Evolutionary conservation across 2,797 vertebrate species (phyloP).

Genomic region (Coreius guichenoti): DNA sequence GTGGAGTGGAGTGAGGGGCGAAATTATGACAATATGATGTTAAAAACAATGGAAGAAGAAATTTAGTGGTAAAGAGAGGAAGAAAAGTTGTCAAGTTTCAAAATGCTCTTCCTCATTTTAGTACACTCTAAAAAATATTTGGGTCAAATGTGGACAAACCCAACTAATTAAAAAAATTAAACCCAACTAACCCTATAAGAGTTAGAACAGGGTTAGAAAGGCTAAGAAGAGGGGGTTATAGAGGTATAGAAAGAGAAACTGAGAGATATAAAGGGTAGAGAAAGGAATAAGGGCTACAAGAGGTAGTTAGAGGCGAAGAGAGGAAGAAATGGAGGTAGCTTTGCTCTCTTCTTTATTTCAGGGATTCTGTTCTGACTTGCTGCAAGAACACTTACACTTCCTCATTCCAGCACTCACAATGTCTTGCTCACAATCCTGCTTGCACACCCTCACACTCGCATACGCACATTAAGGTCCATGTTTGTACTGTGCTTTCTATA

Average conservation of each 20-base stretch:
- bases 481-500: not conserved
- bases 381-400: constrained; percentile 3
- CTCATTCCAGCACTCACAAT: constrained; percentile 31
- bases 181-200: not conserved
- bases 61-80: not conserved
- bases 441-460: not conserved
- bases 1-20: not conserved
- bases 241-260: not conserved
- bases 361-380: constrained; percentile 53
- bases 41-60: not conserved
- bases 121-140: too few species aligned
- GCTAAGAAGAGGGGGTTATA: not conserved
- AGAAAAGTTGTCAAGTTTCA: not conserved
- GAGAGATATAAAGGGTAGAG: not conserved
- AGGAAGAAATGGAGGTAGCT: not conserved
- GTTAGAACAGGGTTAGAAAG: not conserved
- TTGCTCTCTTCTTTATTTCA: constrained; percentile 17
- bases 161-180: too few species aligned
- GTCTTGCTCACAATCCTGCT: not conserved
- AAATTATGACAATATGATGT: not conserved
- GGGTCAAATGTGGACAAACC: too few species aligned
- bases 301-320: not conserved
- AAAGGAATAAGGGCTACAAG: not conserved
- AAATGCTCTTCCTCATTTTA: not conserved
- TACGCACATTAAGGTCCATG: not conserved